Evolutionary conservation across 2,797 vertebrate species (phyloP), one percentile per base, ranked within the genome.

Genomic region (Psittacula echo): DNA sequence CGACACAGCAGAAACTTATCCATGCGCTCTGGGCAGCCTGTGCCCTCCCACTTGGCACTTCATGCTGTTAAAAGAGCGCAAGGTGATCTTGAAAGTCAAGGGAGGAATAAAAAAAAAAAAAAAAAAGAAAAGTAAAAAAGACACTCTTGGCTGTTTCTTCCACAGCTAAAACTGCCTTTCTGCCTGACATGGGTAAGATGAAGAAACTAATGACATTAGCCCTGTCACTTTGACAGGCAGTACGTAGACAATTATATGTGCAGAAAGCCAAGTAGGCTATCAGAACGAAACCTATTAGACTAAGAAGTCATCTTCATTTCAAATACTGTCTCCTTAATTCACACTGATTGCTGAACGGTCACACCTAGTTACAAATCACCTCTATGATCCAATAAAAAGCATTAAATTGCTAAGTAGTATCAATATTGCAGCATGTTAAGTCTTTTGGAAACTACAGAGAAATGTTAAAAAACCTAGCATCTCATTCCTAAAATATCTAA

Each of bases 341-440:
- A 89, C 0, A 3, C 13, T 19, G 48, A 44, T 41, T 93, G 44
- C 76, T 83, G 86, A 94, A 41, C 60, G 47, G 89, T 93, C 72
- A 94, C 62, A 90, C 64, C 65, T 85, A 90, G 78, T 72, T 94
- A 82, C 26, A 90, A 76, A 85, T 91, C 89, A 90, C 67, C 74
- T 79, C 10, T 76, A 90, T 47, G 73, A 54, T 82, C 51, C 80
- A 93, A 58, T 76, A 71, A 75, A 90, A 67, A 84, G 65, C 62
- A 84, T 91, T 83, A 86, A 81, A 84, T 87, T 91, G 26, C 22
- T 90, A 78, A 94, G 45, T 17, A 87, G 14, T 68, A 74, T 62
- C 73, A 66, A 24, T n/a, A 27, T 37, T 87, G 66, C 39, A 75
- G 45, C 23, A 45, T 34, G 26, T 48, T 56, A 94, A 84, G 29